Percentiles rank a stretch among this genome's conserved stretches.
These are phyloP conservation scores for Pongo abelii DNA, from an alignment of 2,113 vertebrate genomes.

Conservation along the genomic window DNA sequence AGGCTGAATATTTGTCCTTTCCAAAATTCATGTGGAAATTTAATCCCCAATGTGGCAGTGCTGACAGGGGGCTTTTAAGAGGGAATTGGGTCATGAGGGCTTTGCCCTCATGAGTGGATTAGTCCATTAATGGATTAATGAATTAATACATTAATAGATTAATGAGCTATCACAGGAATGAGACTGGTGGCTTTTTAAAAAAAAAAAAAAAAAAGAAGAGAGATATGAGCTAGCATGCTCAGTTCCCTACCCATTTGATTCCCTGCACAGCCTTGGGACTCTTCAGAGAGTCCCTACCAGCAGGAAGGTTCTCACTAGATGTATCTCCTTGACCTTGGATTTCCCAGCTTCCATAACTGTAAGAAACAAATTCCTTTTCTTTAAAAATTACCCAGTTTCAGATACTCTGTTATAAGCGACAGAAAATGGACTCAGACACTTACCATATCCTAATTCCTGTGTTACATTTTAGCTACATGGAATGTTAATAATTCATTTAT, in stretches of 20 bases:
- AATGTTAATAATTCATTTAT: neutral
- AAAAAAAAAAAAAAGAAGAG: neutral
- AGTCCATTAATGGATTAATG: neutral
- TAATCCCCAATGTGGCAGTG: neutral
- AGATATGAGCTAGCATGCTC: neutral
- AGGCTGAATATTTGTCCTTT: neutral
- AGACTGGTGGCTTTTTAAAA: neutral
- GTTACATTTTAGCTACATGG: neutral
- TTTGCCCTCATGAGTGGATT: neutral
- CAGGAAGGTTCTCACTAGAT: neutral
- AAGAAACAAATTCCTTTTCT: neutral
- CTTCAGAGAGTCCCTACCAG: neutral
- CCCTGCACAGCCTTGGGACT: neutral
- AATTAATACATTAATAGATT: neutral
- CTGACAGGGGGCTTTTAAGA: neutral
- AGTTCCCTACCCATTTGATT: neutral
- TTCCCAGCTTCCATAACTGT: neutral
- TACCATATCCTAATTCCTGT: neutral
- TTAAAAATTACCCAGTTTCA: neutral
- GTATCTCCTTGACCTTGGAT: neutral
- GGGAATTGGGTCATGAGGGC: neutral
- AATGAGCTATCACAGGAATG: neutral
- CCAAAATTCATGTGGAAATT: neutral
- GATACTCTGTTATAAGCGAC: neutral
- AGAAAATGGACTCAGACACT: neutral